A percentile compares a stretch with the other conserved stretches of the same genome.
Evolutionary conservation across 2,113 vertebrate genomes (phyloP).

Genomic region (Ageneiosus marmoratus): DNA sequence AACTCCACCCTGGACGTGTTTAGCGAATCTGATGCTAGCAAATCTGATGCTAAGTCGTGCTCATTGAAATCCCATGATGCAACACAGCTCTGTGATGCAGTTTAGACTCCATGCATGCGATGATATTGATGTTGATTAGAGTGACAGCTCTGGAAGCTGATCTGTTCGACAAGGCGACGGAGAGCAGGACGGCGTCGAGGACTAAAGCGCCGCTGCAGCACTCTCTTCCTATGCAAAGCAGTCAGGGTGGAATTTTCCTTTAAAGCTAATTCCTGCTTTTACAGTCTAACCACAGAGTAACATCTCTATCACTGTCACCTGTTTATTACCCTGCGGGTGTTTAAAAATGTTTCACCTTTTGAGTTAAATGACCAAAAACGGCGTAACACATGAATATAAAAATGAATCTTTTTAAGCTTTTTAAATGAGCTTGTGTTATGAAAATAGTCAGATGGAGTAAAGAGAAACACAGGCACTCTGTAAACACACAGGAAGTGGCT

Average conservation of each 20-base stretch:
- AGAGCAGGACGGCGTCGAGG: no score
- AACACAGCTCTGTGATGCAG: no score
- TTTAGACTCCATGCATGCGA: no score
- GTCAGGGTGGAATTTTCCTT: constrained; percentile 1
- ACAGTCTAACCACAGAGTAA: not conserved
- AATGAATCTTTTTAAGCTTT: not conserved
- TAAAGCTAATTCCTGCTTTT: constrained; percentile 6
- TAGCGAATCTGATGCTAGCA: not conserved
- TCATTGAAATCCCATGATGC: not conserved
- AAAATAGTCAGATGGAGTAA: constrained; percentile 56
- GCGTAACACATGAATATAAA: no score
- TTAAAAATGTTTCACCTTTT: not conserved
- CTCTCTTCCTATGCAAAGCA: no score
- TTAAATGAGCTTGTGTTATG: constrained; percentile 7
- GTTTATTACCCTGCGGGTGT: not conserved
- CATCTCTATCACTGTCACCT: no score
- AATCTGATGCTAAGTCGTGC: not conserved
- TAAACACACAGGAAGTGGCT: constrained; percentile 61
- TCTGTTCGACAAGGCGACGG: no score
- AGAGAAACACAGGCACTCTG: constrained; percentile 64
- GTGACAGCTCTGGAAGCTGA: no score
- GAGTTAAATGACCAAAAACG: not conserved
- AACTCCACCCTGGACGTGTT: not conserved
- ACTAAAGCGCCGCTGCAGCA: no score
- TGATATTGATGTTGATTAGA: not conserved